Percentiles rank a stretch among this genome's conserved stretches.
Evolutionary conservation across 2,113 vertebrate species (phyloP).

Genomic region (Heliornis fulica): DNA sequence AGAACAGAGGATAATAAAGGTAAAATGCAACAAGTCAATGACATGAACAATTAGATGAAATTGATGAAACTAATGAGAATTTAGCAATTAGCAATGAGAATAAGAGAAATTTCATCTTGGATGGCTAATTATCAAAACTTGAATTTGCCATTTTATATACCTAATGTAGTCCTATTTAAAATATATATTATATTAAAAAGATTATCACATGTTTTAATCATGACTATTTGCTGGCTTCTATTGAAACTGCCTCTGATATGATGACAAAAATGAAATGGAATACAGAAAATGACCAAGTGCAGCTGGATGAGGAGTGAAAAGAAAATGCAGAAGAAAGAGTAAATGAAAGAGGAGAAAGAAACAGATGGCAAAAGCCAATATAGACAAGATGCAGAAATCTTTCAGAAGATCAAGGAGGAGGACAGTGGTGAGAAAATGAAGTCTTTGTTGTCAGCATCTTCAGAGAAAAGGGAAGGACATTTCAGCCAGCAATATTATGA

Average conservation of each 20-base stretch:
- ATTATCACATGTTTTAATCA: not conserved
- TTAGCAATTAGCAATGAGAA: not conserved
- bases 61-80: not conserved
- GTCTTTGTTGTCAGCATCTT: not conserved
- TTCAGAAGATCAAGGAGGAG: not conserved
- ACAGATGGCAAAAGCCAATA: not conserved
- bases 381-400: not conserved
- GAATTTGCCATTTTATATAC: not conserved
- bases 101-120: not conserved
- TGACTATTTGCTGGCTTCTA: not conserved
- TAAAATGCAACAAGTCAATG: not conserved
- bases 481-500: not conserved
- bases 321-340: not conserved
- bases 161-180: not conserved
- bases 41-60: not conserved
- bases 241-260: not conserved
- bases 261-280: not conserved
- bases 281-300: not conserved
- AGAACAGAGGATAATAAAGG: not conserved
- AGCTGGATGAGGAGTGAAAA: not conserved
- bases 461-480: not conserved
- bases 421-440: not conserved
- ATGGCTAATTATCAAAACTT: not conserved
- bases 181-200: not conserved
- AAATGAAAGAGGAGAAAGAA: not conserved